Conservation (phyloP, 2,797 vertebrate genomes). For the Chromis chromis region DNA sequence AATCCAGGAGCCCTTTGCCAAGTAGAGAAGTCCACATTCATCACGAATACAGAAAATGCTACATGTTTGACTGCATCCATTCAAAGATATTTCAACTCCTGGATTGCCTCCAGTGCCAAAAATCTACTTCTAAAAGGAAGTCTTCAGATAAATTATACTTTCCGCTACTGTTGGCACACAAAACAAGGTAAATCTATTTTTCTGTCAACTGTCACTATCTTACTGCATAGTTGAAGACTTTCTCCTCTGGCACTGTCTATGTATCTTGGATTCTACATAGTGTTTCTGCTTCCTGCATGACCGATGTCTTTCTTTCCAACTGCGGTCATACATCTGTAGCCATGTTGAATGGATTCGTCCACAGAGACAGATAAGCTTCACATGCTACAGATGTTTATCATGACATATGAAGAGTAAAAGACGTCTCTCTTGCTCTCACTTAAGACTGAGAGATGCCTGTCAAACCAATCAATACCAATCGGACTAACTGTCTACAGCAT, state of each 20-base stretch:
- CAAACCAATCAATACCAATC: conserved; percentile 21
- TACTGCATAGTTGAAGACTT: conserved; percentile 42
- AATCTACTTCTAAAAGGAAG: conserved; percentile 13
- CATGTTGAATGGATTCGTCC: neutral
- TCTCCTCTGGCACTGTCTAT: conserved; percentile 33
- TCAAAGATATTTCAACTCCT: conserved; percentile 34
- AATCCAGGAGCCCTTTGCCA: conserved; percentile 9
- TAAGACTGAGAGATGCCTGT: conserved; percentile 13
- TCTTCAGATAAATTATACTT: conserved; percentile 32
- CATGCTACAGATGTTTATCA: conserved; percentile 16
- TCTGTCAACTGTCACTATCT: conserved; percentile 31
- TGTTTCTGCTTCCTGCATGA: conserved; percentile 8
- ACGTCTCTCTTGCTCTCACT: neutral
- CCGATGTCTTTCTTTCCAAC: conserved; percentile 1
- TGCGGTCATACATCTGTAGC: conserved; percentile 14
- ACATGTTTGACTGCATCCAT: conserved; percentile 11
- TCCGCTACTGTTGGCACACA: conserved; percentile 23
- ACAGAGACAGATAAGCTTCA: conserved; percentile 18
- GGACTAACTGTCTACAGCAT: conserved; percentile 8
- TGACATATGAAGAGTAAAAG: conserved; percentile 18
- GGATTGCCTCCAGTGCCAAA: conserved; percentile 9
- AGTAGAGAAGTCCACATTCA: conserved; percentile 1
- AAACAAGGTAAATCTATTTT: conserved; percentile 35
- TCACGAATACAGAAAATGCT: conserved; percentile 21
- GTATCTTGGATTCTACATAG: neutral